Evolutionary conservation across 2,888 invertebrate genomes (phyloP).

Genomic region (Drosophila limbata): DNA sequence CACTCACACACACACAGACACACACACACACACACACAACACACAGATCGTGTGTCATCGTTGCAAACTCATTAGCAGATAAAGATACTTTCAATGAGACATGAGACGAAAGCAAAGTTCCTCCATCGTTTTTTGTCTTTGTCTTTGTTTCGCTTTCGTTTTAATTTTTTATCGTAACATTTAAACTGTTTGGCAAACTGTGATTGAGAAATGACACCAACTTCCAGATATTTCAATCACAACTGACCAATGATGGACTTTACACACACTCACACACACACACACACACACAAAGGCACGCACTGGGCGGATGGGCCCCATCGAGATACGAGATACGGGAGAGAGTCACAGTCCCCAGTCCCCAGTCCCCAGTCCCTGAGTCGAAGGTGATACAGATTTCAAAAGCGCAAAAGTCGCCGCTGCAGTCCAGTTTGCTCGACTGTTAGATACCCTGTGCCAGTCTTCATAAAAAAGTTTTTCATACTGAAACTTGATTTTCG

Average conservation of each 20-base stretch:
- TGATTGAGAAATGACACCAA: slow-evolving; percentile 47
- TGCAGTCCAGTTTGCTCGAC: too few species aligned
- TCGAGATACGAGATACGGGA: slow-evolving; percentile 32
- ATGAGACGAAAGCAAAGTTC: slow-evolving; percentile 9
- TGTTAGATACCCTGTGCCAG: too few species aligned
- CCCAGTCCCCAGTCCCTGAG: neutral
- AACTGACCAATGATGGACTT: slow-evolving; percentile 43
- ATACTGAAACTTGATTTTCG: too few species aligned
- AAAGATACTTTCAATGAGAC: slow-evolving; percentile 34
- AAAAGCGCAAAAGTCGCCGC: slow-evolving; percentile 17
- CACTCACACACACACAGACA: slow-evolving; percentile 17
- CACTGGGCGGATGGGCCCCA: slow-evolving; percentile 33
- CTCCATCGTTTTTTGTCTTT: neutral
- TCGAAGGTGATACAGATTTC: slow-evolving; percentile 38
- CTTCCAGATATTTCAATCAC: slow-evolving; percentile 48
- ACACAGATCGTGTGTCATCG: slow-evolving; percentile 62
- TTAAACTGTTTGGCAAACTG: slow-evolving; percentile 17
- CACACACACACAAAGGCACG: slow-evolving; percentile 15
- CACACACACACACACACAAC: slow-evolving; percentile 1
- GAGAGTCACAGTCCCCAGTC: slow-evolving; percentile 14
- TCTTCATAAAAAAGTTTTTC: too few species aligned
- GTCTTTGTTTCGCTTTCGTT: slow-evolving; percentile 12
- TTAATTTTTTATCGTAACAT: slow-evolving; percentile 19
- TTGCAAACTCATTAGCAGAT: slow-evolving; percentile 59
- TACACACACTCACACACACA: slow-evolving; percentile 26